Evolutionary conservation across 2,113 vertebrate species (phyloP).

Genomic region (Noturus placidus): DNA sequence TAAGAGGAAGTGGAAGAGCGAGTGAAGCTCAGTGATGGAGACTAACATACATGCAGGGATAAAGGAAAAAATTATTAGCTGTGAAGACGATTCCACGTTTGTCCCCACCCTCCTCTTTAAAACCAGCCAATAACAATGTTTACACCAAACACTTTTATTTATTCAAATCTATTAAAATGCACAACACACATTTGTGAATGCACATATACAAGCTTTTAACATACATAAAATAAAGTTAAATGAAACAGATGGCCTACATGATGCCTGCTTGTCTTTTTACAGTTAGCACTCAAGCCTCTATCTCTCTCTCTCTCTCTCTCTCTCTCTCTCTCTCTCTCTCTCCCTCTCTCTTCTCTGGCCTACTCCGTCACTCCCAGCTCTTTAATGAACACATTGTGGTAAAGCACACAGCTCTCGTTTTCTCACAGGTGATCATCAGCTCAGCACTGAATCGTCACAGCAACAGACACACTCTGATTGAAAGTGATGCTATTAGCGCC

Average conservation of each 20-base stretch:
- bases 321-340: background rate
- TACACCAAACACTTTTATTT: background rate
- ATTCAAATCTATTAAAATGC: background rate
- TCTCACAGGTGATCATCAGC: constrained; percentile 40
- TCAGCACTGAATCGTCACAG: constrained; percentile 37
- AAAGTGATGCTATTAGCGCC: constrained; percentile 32
- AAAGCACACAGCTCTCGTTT: constrained; percentile 30
- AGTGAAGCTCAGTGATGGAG: constrained; percentile 7
- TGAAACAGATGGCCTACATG: background rate
- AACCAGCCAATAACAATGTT: constrained; percentile 46
- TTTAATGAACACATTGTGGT: constrained; percentile 41
- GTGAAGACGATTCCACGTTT: constrained; percentile 25
- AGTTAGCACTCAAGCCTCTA: background rate
- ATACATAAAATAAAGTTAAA: background rate
- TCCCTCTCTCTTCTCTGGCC: background rate
- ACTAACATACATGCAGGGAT: constrained; percentile 41
- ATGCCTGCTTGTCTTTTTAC: background rate
- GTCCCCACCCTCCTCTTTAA: constrained; percentile 25
- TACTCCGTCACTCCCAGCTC: constrained; percentile 6
- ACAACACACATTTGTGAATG: background rate
- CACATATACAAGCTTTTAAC: background rate
- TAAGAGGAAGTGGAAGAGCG: constrained; percentile 4
- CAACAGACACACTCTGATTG: constrained; percentile 23
- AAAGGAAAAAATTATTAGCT: constrained; percentile 45
- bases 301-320: background rate